Conservation (phyloP, 1,140 invertebrate genomes). For the Lepeophtheirus salmonis region DNA sequence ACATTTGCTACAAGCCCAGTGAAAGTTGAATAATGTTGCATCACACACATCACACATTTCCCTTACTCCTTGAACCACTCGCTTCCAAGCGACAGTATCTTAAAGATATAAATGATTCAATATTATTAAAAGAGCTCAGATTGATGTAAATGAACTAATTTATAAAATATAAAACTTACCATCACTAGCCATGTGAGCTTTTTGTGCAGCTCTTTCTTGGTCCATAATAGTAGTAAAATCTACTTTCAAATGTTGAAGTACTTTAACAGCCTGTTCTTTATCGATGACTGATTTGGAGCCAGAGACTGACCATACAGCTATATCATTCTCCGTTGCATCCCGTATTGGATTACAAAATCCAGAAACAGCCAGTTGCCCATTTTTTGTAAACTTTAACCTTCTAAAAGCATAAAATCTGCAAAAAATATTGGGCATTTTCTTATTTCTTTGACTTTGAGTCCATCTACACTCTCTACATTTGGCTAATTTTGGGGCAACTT, state of each 20-base stretch:
- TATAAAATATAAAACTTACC: no score
- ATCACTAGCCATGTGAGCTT: slow-evolving; percentile 25
- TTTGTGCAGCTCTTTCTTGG: slow-evolving; percentile 65
- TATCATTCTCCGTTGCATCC: slow-evolving; percentile 46
- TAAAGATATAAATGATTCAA: no score
- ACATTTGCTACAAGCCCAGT: slow-evolving; percentile 89
- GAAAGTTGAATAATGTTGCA: slow-evolving; percentile 88
- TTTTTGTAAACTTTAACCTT: slow-evolving; percentile 65
- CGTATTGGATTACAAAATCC: slow-evolving; percentile 82
- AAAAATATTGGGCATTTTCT: slow-evolving; percentile 48
- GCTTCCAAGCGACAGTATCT: slow-evolving; percentile 69
- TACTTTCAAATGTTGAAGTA: slow-evolving; percentile 70
- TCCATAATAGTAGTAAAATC: slow-evolving; percentile 81
- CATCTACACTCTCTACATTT: slow-evolving; percentile 77
- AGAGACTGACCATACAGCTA: neutral
- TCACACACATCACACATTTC: slow-evolving; percentile 96
- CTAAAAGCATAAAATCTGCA: slow-evolving; percentile 82
- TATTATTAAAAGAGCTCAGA: no score
- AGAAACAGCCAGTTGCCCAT: slow-evolving; percentile 61
- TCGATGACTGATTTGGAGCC: slow-evolving; percentile 24
- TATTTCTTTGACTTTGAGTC: slow-evolving; percentile 56
- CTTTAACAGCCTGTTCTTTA: slow-evolving; percentile 60
- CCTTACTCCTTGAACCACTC: slow-evolving; percentile 72
- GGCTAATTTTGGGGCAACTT: slow-evolving; percentile 60
- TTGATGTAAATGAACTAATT: no score